Conservation (phyloP, 2,888 invertebrate species). For the Busseola fusca region DNA sequence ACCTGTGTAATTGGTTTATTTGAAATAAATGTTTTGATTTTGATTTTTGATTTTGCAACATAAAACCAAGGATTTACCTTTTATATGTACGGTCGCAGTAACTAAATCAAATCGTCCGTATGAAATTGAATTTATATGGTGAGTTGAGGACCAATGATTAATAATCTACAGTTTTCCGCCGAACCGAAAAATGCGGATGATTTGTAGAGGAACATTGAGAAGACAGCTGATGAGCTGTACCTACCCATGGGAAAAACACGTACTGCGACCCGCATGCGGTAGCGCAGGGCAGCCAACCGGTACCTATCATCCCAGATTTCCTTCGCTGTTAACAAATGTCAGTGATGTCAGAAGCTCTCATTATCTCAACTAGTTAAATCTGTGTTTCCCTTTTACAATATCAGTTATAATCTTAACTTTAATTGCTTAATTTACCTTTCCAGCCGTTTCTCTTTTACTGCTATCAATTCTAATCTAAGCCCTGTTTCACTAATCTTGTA, state of each 20-base stretch:
- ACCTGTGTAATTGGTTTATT: too few species aligned
- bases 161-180: too few species aligned
- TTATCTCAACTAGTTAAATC: slow-evolving; percentile 13
- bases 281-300: not conserved
- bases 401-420: not conserved
- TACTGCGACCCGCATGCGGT: not conserved
- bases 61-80: too few species aligned
- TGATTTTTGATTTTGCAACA: too few species aligned
- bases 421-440: not conserved
- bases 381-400: slow-evolving; percentile 16
- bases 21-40: too few species aligned
- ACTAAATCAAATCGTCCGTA: too few species aligned
- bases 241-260: not conserved
- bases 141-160: not conserved
- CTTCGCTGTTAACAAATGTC: not conserved
- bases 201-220: not conserved
- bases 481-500: slow-evolving; percentile 4
- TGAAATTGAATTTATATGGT: not conserved
- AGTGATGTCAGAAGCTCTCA: not conserved
- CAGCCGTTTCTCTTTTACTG: slow-evolving; percentile 3
- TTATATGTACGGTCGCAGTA: too few species aligned
- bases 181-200: not conserved
- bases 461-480: slow-evolving; percentile 21
- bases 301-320: not conserved
- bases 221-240: not conserved